Percentiles rank a stretch among this genome's conserved stretches.
Conservation (phyloP, 2,888 invertebrate genomes). For the Aradus depressus region DNA sequence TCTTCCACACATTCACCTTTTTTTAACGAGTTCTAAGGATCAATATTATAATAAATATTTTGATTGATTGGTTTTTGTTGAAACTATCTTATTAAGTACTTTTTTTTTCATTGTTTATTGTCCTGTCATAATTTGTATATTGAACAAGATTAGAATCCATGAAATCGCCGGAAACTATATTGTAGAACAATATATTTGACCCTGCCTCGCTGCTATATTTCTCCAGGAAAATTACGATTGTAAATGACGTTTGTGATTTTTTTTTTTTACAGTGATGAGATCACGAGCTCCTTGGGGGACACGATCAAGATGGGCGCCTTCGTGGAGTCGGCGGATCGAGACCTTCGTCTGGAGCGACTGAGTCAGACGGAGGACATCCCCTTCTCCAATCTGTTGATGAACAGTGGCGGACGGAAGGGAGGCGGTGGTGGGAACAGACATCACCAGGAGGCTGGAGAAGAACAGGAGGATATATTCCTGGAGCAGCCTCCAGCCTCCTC, state of each 20-base stretch:
- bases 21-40: too few species aligned
- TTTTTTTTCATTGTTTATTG: too few species aligned
- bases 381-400: slow-evolving; percentile 46
- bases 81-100: too few species aligned
- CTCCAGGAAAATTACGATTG: too few species aligned
- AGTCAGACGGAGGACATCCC: slow-evolving; percentile 44
- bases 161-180: too few species aligned
- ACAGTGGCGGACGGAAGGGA: slow-evolving; percentile 34
- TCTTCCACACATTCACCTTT: too few species aligned
- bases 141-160: too few species aligned
- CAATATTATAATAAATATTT: too few species aligned
- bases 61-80: too few species aligned
- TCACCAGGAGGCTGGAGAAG: slow-evolving; percentile 10
- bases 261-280: slow-evolving; percentile 47
- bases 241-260: background rate
- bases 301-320: slow-evolving; percentile 69
- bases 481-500: slow-evolving; percentile 25
- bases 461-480: slow-evolving; percentile 27
- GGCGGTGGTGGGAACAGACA: slow-evolving; percentile 23
- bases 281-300: slow-evolving; percentile 55
- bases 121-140: too few species aligned
- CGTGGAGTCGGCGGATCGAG: slow-evolving; percentile 44
- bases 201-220: too few species aligned
- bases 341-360: slow-evolving; percentile 31
- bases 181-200: too few species aligned